Base-by-base conservation (phyloP, 2,113 vertebrate genomes). In the Phodopus roborovskii region DNA sequence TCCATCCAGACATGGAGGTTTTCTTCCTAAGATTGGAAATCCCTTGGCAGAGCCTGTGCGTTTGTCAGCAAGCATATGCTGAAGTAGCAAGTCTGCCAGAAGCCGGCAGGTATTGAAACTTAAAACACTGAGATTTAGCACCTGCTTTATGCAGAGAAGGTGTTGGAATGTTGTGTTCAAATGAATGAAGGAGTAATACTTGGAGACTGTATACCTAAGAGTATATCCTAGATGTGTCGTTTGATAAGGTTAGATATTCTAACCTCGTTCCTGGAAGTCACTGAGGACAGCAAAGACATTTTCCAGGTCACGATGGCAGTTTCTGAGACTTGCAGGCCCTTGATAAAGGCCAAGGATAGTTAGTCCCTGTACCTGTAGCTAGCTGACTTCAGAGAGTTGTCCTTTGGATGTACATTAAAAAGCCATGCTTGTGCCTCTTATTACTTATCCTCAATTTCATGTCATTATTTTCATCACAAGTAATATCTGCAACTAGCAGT, bases 1-100 rank as follows among this genome's bases (percentile, higher is more conserved):
- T 94, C 71, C 5, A 15, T 42, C 75, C n/a, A 86, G 82, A 64
- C 58, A 17, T 68, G 60, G 48, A 92, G 33, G 66, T 83, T 96
- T 84, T 95, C 48, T 90, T 91, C 94, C 56, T 66, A 62, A 66
- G 58, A 50, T 89, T 95, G 92, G 94, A 39, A 91, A 62, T 89
- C 73, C 81, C 8, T 94, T 53, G 48, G 66, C 74, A 95, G 87
- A 90, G 75, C 64, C 45, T 17, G 16, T 84, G 13, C 22, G 2
- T 81, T 92, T 64, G 70, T 79, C 62, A 77, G 48, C n/a, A 82
- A 93, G 42, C 75, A 53, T 70, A n/a, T 83, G 24, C 77, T 81
- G 13, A 24, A 56, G 45, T 22, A 30, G 24, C 33, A 78, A 19
- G 64, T 77, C 86, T 94, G 11, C 62, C 42, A 78, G 45, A 86